phyloP scores from a whole-genome alignment of 1,140 invertebrate genomes.

The Drosophila melanogaster region DNA sequence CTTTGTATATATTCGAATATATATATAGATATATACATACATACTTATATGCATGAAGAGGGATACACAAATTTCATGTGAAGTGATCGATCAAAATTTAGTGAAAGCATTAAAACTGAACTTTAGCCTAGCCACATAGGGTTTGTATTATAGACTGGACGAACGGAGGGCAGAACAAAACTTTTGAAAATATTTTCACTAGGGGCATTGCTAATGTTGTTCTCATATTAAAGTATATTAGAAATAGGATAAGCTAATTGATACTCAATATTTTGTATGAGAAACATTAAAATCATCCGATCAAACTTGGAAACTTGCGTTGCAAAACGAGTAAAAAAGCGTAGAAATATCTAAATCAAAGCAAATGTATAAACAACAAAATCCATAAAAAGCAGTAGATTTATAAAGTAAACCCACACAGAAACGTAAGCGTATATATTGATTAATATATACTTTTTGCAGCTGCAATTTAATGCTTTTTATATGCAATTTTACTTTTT shows the following conservation, averaged over 20 bases:
- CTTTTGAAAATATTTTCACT: constrained; percentile 59
- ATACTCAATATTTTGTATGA: constrained; percentile 59
- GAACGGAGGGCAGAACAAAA: constrained; percentile 27
- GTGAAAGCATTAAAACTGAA: constrained; percentile 70
- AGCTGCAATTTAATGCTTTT: constrained; percentile 39
- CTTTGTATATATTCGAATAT: constrained; percentile 31
- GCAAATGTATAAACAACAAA: constrained; percentile 68
- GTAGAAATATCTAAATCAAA: constrained; percentile 83
- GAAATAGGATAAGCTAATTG: constrained; percentile 40
- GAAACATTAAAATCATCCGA: constrained; percentile 33
- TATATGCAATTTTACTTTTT: constrained; percentile 56
- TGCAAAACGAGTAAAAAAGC: constrained; percentile 61
- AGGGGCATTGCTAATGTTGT: constrained; percentile 56
- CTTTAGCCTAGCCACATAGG: constrained; percentile 68
- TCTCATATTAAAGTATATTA: constrained; percentile 51
- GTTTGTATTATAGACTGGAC: constrained; percentile 53
- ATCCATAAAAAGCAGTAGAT: constrained; percentile 28
- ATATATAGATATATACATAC: constrained; percentile 19
- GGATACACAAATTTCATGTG: constrained; percentile 56
- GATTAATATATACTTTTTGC: constrained; percentile 31
- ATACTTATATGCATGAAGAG: constrained; percentile 15
- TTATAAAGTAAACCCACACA: constrained; percentile 26
- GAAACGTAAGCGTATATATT: constrained; percentile 22
- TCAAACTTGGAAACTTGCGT: constrained; percentile 30
- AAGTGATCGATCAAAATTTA: constrained; percentile 79